Conservation (phyloP, 23 tunicate species). For the Botrylloides violaceus region DNA sequence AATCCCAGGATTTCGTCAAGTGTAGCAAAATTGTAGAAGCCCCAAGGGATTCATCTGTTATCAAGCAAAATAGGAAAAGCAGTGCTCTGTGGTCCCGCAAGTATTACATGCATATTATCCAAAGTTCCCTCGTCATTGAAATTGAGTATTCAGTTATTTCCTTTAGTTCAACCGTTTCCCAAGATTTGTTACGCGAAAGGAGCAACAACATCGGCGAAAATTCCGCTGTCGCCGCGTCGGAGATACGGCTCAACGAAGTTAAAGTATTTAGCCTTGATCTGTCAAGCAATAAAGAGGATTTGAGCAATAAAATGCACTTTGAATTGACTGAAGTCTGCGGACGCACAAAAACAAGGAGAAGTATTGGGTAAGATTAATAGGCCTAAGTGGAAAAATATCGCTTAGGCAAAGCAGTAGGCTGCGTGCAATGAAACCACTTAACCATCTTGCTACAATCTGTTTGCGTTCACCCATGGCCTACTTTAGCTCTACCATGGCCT, state of each 20-base stretch:
- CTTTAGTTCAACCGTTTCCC: background rate
- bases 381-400: too few relatives aligned
- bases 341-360: conserved; percentile 8
- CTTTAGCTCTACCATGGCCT: too few relatives aligned
- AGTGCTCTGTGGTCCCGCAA: conserved; percentile 23
- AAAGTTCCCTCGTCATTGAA: background rate
- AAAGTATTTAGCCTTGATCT: conserved; percentile 44
- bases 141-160: background rate
- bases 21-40: conserved; percentile 32
- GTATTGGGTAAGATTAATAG: conserved; percentile 28
- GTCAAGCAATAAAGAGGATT: conserved; percentile 33
- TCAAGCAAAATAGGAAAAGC: conserved; percentile 2
- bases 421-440: too few relatives aligned
- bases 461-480: too few relatives aligned
- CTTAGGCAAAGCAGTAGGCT: too few relatives aligned
- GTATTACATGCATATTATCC: conserved; percentile 1
- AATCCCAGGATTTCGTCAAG: conserved; percentile 39
- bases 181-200: background rate
- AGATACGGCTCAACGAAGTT: conserved; percentile 36
- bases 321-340: conserved; percentile 38
- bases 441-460: too few relatives aligned
- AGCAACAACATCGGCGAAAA: conserved; percentile 19
- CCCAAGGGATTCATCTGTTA: conserved; percentile 19
- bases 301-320: conserved; percentile 21
- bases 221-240: conserved; percentile 30